These are phyloP conservation scores for Pristis pectinata DNA, from an alignment of 2,797 vertebrate species.

Conservation along the genomic window DNA sequence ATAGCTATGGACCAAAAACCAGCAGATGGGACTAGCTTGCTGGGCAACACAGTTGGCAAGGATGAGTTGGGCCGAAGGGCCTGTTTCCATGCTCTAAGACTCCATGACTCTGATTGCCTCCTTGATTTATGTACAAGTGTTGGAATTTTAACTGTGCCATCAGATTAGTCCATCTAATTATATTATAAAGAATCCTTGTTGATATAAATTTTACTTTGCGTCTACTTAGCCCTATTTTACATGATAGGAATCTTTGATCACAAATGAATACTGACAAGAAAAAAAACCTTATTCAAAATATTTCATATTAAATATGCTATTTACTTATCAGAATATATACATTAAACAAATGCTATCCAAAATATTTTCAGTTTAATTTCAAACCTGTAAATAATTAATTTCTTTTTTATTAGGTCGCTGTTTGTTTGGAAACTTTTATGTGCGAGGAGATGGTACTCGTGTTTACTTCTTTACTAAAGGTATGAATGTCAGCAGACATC, in stretches of 20 bases:
- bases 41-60: no score
- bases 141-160: background rate
- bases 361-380: constrained; percentile 16
- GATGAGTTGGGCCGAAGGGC: no score
- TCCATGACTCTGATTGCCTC: no score
- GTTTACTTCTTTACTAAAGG: constrained; percentile 91
- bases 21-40: no score
- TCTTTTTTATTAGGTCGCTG: constrained; percentile 65
- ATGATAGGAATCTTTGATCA: background rate
- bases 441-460: constrained; percentile 83
- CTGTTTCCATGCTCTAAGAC: no score
- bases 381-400: background rate
- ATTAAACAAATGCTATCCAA: background rate
- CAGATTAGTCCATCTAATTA: background rate
- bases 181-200: background rate
- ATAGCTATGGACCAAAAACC: no score
- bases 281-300: background rate
- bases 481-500: constrained; percentile 46
- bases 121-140: background rate
- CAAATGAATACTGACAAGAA: background rate
- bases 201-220: background rate
- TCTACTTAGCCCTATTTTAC: background rate
- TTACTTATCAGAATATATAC: background rate
- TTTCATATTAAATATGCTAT: background rate
- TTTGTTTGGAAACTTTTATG: constrained; percentile 86